phyloP scores from a whole-genome alignment of 2,888 invertebrate genomes.

The Hemaris fuciformis region DNA sequence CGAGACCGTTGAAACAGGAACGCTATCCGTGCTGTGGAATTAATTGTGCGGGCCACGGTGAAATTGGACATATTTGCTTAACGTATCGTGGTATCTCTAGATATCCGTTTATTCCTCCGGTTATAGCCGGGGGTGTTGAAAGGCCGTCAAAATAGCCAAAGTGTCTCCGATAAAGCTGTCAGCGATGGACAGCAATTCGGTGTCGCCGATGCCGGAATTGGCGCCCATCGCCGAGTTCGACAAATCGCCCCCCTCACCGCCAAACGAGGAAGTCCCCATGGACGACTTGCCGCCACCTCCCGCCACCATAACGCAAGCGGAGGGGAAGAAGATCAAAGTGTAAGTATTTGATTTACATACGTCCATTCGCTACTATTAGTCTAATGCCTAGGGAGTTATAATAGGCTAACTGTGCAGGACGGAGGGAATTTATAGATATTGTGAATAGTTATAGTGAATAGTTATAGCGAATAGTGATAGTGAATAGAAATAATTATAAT shows the following conservation, averaged over 20 bases:
- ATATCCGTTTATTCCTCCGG: slow-evolving; percentile 50
- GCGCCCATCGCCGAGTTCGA: slow-evolving; percentile 87
- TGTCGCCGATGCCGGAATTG: slow-evolving; percentile 85
- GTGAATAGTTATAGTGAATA: too few relatives aligned
- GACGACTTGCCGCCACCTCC: slow-evolving; percentile 85
- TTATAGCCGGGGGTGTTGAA: slow-evolving; percentile 50
- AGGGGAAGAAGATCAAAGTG: slow-evolving; percentile 79
- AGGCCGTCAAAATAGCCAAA: slow-evolving; percentile 62
- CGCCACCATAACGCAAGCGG: slow-evolving; percentile 79
- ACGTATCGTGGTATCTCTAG: slow-evolving; percentile 23
- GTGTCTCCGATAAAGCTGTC: slow-evolving; percentile 82
- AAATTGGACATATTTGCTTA: slow-evolving; percentile 22
- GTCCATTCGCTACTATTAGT: neutral
- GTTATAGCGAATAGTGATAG: too few relatives aligned
- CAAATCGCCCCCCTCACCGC: slow-evolving; percentile 85
- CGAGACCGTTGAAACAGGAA: slow-evolving; percentile 17
- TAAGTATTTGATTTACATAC: slow-evolving; percentile 46
- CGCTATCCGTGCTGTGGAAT: slow-evolving; percentile 24
- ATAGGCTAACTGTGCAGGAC: neutral
- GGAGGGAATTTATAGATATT: too few relatives aligned
- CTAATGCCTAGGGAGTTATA: neutral
- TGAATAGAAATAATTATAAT: too few relatives aligned
- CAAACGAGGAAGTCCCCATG: slow-evolving; percentile 83
- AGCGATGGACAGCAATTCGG: slow-evolving; percentile 86
- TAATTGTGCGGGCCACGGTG: slow-evolving; percentile 28